Conservation (phyloP, 2,113 vertebrate species). For the Ellobius talpinus region DNA sequence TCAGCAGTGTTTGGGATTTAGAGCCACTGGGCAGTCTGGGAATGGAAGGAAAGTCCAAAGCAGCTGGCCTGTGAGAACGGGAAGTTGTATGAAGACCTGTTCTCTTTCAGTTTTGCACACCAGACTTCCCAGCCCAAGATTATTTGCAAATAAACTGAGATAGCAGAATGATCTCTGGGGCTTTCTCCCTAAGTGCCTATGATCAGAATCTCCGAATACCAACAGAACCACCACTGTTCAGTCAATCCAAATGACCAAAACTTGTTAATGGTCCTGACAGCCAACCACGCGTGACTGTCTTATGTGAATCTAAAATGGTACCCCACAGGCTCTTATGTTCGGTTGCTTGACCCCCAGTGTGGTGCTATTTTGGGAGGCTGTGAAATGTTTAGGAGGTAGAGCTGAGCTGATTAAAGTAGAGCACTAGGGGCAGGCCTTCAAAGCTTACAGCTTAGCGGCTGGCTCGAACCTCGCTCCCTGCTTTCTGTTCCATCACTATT, state of each 20-base stretch:
- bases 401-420: too few species aligned
- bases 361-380: neutral
- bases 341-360: neutral
- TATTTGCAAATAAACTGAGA: conserved; percentile 2
- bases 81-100: neutral
- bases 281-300: neutral
- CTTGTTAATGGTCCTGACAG: neutral
- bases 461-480: neutral
- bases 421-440: neutral
- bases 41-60: neutral
- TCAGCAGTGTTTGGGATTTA: neutral
- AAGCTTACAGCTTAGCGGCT: neutral
- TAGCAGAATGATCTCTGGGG: neutral
- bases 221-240: neutral
- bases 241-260: neutral
- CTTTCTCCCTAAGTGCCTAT: neutral
- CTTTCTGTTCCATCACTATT: too few species aligned
- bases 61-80: neutral
- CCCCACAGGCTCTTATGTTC: neutral
- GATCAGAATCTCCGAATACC: neutral
- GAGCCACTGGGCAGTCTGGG: neutral
- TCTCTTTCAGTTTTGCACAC: neutral
- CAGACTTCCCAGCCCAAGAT: neutral
- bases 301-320: neutral
- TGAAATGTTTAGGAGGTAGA: neutral